Evolutionary conservation across 2,888 invertebrate genomes (phyloP), one percentile per base, ranked within the genome.

Genomic region (Pseudococcus viburni): DNA sequence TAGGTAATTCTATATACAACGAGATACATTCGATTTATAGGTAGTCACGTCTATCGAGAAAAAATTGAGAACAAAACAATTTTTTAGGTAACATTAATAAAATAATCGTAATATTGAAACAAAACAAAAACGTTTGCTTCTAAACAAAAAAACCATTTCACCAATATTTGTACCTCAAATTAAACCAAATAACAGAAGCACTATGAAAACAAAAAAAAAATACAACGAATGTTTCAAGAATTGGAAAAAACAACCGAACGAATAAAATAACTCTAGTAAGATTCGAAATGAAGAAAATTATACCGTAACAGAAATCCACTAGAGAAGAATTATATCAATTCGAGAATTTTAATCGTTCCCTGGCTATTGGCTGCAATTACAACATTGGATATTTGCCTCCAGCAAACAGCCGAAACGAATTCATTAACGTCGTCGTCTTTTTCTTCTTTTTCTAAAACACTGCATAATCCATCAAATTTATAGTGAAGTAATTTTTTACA

Each of bases 401-500:
- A 98, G 91, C 97, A 97, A 8, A 98, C 98, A 0, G 98, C 98
- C 17, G 98, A 98, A 85, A 98, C 98, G 93, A 98, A 98, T 92
- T 98, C 98, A 90, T 95, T 96, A 1, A 95, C 94, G 91, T 97
- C 97, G 90, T 97, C 96, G 90, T 97, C 96, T 64, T 95, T 93
- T 91, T 95, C 94, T 89, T 95, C 95, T 90, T 94, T 94, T 89
- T 95, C 95, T 90, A 96, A 91, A 12, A 89, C 88, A 90, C 95
- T 95, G 89, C 95, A 93, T 5, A 77, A 33, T 8, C 96, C 95
- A 91, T 97, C 97, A 92, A 98, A 98, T 91, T 96, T 95, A 92
- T 96, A 97, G 88, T 95, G 95, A 90, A 98, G 94, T 90, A 98
- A 92, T 90, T 96, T 97, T 91, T 96, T 95, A 46, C 96, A 95